phyloP scores from a whole-genome alignment of 2,888 invertebrate species.

The Zaprionus bogoriensis region DNA sequence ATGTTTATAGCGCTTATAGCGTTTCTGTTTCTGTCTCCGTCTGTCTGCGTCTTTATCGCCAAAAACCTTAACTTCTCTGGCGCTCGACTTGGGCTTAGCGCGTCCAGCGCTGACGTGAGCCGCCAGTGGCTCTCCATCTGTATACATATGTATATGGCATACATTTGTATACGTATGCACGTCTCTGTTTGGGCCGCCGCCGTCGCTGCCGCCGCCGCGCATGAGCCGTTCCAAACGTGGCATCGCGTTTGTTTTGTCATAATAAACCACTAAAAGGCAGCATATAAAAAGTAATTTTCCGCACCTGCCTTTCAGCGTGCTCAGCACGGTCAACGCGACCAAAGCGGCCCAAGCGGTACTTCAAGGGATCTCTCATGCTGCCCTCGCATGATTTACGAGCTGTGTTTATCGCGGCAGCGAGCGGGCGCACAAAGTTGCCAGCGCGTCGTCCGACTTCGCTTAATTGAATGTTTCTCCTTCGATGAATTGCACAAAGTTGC shows the following conservation, averaged over 20 bases:
- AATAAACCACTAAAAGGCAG: constrained; percentile 79
- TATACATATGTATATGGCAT: neutral
- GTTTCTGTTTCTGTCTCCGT: constrained; percentile 36
- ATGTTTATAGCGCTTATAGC: constrained; percentile 65
- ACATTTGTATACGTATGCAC: neutral
- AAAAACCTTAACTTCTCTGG: constrained; percentile 33
- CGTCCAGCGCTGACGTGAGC: constrained; percentile 26
- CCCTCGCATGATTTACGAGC: constrained; percentile 64
- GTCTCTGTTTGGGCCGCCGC: neutral
- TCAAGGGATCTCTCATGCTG: constrained; percentile 49
- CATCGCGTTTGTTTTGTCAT: constrained; percentile 73
- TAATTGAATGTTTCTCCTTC: constrained; percentile 60
- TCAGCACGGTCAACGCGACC: constrained; percentile 59
- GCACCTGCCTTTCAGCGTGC: constrained; percentile 76
- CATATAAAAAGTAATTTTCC: constrained; percentile 80
- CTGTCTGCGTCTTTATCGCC: constrained; percentile 58
- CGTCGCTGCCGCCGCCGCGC: constrained; percentile 44
- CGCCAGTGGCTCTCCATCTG: constrained; percentile 8
- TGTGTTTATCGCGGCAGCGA: constrained; percentile 57
- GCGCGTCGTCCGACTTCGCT: constrained; percentile 32
- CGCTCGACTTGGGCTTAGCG: constrained; percentile 19
- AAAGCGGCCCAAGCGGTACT: constrained; percentile 65
- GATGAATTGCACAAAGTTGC: neutral
- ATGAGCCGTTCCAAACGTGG: constrained; percentile 60
- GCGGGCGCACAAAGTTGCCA: constrained; percentile 57